Evolutionary conservation across 2,888 invertebrate species (phyloP), one percentile per base, ranked within the genome.

Genomic region (Microdon myrmicae): DNA sequence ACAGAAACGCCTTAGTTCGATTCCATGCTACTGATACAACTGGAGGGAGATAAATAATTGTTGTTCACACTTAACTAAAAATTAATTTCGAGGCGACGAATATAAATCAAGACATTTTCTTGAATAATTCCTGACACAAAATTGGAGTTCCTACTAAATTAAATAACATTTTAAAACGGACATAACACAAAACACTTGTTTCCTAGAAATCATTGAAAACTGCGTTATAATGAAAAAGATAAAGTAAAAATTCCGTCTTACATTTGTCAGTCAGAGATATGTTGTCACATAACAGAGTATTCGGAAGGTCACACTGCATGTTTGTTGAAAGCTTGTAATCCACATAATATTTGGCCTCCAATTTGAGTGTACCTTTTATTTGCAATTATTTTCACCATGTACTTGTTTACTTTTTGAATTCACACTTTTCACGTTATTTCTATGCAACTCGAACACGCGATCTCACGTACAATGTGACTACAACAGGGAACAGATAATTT

Each of bases 251-350:
- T 66, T 23, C 8, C 2, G 10, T 16, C 73, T 72, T 69, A 73
- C 73, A 60, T 70, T 72, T 73, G 38, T 72, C 73, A 68, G 68
- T 71, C 59, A 72, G 38, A 38, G 71, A 67, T 56, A 72, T 72
- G 68, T 69, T 71, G 41, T 71, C 71, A 60, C 71, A 71, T 41
- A 72, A 45, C 44, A 71, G 56, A 68, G 67, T 68, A 60, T 71
- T 71, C 32, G 71, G 71, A 51, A 71, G 69, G 68, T 73, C 70
- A 61, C 72, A 73, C 71, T 72, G 72, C 73, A 73, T 73, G 44
- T 41, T 56, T 51, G 47, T 39, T 37, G 45, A 44, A 39, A 34
- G 23, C 48, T 26, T 67, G 61, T 70, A 69, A 61, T 69, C 68
- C 66, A 70, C 70, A 70, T 70, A 69, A 68, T 70, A 69, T 29